Evolutionary conservation across 2,113 vertebrate species (phyloP).

Genomic region (Todiramphus saurophagus): DNA sequence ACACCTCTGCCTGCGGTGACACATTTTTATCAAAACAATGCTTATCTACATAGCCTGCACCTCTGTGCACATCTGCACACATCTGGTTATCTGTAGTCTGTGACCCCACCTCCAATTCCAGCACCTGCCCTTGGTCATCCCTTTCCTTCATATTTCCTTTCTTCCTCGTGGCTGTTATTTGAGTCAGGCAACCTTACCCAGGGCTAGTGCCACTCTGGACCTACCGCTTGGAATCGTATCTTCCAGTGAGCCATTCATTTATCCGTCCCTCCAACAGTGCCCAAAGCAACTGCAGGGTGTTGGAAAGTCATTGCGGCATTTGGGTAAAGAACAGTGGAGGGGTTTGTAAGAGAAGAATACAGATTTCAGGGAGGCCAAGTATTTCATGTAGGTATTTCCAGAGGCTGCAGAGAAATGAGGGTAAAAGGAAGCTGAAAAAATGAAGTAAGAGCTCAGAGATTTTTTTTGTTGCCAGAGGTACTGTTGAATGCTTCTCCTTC

Average conservation of each 20-base stretch:
- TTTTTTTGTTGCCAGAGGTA: not conserved
- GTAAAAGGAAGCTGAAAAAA: not conserved
- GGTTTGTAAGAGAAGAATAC: not conserved
- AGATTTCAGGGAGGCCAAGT: not conserved
- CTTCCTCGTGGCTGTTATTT: not conserved
- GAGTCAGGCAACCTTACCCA: not conserved
- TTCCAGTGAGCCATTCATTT: not conserved
- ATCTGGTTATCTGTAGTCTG: not conserved
- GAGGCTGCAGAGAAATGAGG: not conserved
- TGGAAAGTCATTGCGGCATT: not conserved
- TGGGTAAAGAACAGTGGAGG: not conserved
- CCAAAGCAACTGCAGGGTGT: not conserved
- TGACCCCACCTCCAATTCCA: not conserved
- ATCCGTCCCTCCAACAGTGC: not conserved
- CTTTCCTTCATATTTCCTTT: accelerated
- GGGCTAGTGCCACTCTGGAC: not conserved
- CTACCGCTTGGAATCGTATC: not conserved
- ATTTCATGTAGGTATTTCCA: not conserved
- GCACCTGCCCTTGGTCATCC: not conserved
- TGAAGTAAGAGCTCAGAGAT: not conserved
- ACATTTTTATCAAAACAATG: accelerated
- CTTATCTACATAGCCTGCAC: not conserved
- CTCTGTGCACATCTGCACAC: not conserved
- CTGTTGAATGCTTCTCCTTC: not conserved
- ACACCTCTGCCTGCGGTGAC: not conserved